Percentiles rank a stretch among this genome's conserved stretches.
Conservation (phyloP, 2,797 vertebrate genomes). For the Chanos chanos region DNA sequence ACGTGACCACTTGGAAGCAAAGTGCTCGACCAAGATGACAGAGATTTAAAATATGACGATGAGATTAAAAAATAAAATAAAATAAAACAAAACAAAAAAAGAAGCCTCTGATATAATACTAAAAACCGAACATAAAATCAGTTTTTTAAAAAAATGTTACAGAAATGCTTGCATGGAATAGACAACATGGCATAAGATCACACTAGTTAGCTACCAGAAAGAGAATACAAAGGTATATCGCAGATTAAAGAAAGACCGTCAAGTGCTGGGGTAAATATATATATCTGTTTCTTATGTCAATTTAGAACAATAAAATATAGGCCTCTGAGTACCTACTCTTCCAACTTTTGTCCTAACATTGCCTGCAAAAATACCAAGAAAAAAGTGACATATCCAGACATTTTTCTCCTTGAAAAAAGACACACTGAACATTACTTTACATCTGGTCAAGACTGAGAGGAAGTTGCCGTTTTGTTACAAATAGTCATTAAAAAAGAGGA, state of each 20-base stretch:
- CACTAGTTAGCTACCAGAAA: slow-evolving; percentile 91
- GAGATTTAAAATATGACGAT: slow-evolving; percentile 70
- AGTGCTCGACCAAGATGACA: slow-evolving; percentile 76
- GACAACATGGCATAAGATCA: slow-evolving; percentile 96
- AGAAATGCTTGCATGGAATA: slow-evolving; percentile 92
- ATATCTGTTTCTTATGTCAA: slow-evolving; percentile 89
- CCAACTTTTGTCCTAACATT: slow-evolving; percentile 72
- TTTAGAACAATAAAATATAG: slow-evolving; percentile 83
- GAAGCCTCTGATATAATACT: slow-evolving; percentile 73
- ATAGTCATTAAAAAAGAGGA: slow-evolving; percentile 81
- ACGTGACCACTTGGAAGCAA: slow-evolving; percentile 76
- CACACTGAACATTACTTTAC: slow-evolving; percentile 78
- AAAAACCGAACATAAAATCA: slow-evolving; percentile 73
- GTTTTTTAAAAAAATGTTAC: slow-evolving; percentile 87
- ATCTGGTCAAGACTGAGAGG: slow-evolving; percentile 78
- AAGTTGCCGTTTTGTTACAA: slow-evolving; percentile 85
- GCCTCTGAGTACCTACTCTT: slow-evolving; percentile 73
- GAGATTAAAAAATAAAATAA: slow-evolving; percentile 54
- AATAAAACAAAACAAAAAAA: too few species aligned
- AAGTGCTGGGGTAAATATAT: slow-evolving; percentile 98
- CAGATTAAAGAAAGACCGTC: slow-evolving; percentile 94
- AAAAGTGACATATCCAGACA: slow-evolving; percentile 76
- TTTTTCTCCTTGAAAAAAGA: slow-evolving; percentile 72
- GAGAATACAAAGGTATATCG: slow-evolving; percentile 90
- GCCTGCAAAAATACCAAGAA: slow-evolving; percentile 80